phyloP scores from a whole-genome alignment of 2,113 vertebrate species.

The Reinhardtius hippoglossoides region DNA sequence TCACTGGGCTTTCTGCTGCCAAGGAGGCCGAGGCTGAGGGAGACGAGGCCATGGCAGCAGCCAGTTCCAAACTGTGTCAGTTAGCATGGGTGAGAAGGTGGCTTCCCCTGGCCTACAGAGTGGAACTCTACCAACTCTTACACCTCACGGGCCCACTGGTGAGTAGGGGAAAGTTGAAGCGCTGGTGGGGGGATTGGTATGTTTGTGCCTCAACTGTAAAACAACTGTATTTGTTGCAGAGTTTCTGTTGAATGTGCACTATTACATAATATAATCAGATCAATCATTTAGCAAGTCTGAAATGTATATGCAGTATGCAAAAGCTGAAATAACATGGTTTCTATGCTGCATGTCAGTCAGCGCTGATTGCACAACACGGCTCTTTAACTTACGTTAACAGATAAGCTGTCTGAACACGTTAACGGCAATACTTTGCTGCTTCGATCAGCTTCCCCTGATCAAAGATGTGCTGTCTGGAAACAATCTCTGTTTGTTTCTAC shows the following conservation, averaged over 20 bases:
- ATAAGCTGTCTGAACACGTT: neutral
- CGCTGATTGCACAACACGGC: constrained; percentile 10
- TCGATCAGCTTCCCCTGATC: constrained; percentile 3
- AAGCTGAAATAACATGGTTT: neutral
- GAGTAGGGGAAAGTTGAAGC: constrained; percentile 65
- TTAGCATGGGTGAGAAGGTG: constrained; percentile 66
- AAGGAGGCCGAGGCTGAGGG: constrained; percentile 27
- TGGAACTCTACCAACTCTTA: constrained; percentile 80
- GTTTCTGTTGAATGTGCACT: neutral
- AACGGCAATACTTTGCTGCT: neutral
- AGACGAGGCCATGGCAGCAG: constrained; percentile 43
- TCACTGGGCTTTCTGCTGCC: constrained; percentile 44
- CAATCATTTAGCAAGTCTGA: neutral
- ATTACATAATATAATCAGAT: neutral
- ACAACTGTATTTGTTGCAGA: neutral
- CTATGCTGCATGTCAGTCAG: neutral
- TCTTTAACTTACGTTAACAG: neutral
- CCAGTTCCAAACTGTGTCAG: constrained; percentile 68
- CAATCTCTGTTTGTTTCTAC: constrained; percentile 21
- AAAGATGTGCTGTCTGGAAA: neutral
- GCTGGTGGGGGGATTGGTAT: neutral
- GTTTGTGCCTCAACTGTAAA: neutral
- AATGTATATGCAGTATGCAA: neutral
- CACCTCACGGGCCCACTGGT: constrained; percentile 80
- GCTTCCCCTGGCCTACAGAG: constrained; percentile 79